Evolutionary conservation across 2,113 vertebrate species (phyloP), one percentile per base, ranked within the genome.

Genomic region (Lophotis ruficrista): DNA sequence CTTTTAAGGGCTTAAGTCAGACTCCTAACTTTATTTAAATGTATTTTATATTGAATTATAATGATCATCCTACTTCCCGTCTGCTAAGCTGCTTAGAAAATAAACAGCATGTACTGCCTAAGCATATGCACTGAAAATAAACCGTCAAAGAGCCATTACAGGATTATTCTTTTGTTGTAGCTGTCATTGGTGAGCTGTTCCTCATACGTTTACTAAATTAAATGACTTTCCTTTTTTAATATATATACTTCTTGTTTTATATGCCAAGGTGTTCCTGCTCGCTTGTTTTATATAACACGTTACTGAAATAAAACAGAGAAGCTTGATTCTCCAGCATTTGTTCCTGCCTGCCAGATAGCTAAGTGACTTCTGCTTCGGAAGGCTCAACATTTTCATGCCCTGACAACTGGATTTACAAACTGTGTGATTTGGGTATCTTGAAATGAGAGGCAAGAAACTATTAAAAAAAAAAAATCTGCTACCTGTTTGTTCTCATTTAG

Each of bases 31-130:
- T 96, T 95, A 95, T 93, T 96, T 95, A 90, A 96, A 91, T 93
- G 35, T 73, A 89, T 90, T 94, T 97, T 91, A 78, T 95, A 95
- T 92, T 97, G 69, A 96, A 94, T 96, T 97, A 80, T 95, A 95
- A 89, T 90, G 14, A 88, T 84, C 93, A 82, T 83, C 65, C 90
- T 96, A 83, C 89, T 43, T 94, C 76, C 94, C 65, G 45, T 96
- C 77, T 94, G 22, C 48, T 97, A 97, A 96, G 90, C 91, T 90
- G 69, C 94, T 97, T 96, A 96, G 84, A 90, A 90, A 96, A 93
- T 95, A 93, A 97, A 93, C 78, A 91, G 84, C 89, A 37, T 53
- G 93, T 78, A 92, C 43, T 82, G 73, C 54, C 57, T 93, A 90
- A 93, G 72, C 60, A 75, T 80, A 77, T 90, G 83, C 6, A 2